These are phyloP conservation scores for Tragopan temminckii DNA, from an alignment of 2,797 vertebrate species.

Conservation along the genomic window DNA sequence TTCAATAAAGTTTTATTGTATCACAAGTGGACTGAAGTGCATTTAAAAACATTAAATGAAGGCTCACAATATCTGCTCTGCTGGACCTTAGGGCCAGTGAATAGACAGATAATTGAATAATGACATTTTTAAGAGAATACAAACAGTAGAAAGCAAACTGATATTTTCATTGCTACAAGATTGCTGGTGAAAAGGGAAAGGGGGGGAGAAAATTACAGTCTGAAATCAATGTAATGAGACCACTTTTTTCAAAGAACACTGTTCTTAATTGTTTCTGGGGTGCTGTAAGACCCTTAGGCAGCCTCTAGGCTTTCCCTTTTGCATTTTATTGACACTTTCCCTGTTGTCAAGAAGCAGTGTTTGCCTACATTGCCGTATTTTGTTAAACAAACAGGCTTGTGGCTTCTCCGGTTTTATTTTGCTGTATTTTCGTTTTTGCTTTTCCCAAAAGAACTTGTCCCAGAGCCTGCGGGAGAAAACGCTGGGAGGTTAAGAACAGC, in stretches of 20 bases:
- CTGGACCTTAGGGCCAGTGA: constrained; percentile 53
- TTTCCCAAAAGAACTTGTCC: background rate
- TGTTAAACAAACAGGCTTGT: background rate
- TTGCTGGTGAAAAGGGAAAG: background rate
- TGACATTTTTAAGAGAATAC: constrained; percentile 56
- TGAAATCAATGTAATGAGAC: constrained; percentile 42
- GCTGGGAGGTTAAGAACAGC: constrained; percentile 19
- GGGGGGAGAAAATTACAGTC: constrained; percentile 16
- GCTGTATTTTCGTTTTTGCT: background rate
- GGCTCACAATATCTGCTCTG: constrained; percentile 27
- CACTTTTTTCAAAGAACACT: background rate
- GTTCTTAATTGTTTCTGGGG: constrained; percentile 56
- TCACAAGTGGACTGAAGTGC: constrained; percentile 56
- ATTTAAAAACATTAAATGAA: constrained; percentile 67
- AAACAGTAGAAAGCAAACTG: constrained; percentile 47
- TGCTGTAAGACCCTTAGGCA: constrained; percentile 26
- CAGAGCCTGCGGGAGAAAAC: background rate
- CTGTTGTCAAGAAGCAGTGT: background rate
- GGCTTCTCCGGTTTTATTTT: background rate
- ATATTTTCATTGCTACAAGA: constrained; percentile 14
- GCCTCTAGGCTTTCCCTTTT: constrained; percentile 7
- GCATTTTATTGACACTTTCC: fast-evolving
- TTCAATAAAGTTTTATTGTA: constrained; percentile 71
- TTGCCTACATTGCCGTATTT: background rate
- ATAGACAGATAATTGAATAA: constrained; percentile 68